Conservation (phyloP, 2,113 vertebrate species). For the Donacobius atricapilla region DNA sequence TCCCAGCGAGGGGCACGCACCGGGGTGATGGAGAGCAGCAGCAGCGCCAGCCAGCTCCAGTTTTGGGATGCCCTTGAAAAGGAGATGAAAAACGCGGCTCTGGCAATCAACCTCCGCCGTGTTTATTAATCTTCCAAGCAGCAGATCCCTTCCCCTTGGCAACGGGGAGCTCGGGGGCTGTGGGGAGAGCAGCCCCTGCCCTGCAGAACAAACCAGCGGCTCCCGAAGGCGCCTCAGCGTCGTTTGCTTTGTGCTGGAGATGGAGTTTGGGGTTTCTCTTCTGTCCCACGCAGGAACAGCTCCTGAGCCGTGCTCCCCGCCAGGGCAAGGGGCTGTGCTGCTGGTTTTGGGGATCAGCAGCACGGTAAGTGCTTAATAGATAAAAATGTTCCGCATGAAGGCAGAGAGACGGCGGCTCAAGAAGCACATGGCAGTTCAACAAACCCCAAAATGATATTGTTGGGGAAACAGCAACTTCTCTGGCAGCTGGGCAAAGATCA, state of each 20-base stretch:
- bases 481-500: constrained; percentile 16
- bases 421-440: neutral
- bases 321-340: neutral
- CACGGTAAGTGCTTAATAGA: neutral
- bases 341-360: neutral
- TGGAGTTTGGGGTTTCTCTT: neutral
- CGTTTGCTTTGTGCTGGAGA: neutral
- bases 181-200: neutral
- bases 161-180: neutral
- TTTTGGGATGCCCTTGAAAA: constrained; percentile 61
- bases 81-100: constrained; percentile 43
- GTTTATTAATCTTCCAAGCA: constrained; percentile 46
- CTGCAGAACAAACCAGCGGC: neutral
- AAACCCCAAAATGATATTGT: neutral
- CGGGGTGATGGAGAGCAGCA: neutral
- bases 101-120: neutral
- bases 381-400: neutral
- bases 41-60: neutral
- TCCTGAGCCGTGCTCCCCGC: neutral
- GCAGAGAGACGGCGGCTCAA: too few relatives aligned
- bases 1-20: constrained; percentile 28
- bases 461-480: neutral
- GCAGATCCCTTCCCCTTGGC: constrained; percentile 21
- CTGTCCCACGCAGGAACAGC: neutral
- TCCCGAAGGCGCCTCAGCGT: neutral